Evolutionary conservation across 2,888 invertebrate genomes (phyloP).

Genomic region (Andricus quercusramuli): DNA sequence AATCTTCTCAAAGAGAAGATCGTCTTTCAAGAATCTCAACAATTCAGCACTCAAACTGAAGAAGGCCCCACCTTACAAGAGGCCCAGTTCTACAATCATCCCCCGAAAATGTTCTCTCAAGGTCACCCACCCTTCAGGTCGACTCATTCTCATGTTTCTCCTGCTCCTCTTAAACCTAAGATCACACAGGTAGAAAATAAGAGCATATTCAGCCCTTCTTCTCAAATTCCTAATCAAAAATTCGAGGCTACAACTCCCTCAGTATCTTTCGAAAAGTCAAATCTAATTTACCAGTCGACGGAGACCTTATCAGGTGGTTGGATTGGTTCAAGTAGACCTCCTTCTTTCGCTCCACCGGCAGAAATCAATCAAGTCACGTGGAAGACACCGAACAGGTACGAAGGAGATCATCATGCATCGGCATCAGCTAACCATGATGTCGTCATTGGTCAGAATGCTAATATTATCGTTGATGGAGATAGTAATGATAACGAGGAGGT

Average conservation of each 20-base stretch:
- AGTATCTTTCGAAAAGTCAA: conserved; percentile 83
- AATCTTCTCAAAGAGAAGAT: conserved; percentile 43
- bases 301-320: conserved; percentile 65
- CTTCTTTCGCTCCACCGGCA: conserved; percentile 59
- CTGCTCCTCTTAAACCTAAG: not conserved
- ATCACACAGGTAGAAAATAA: conserved; percentile 61
- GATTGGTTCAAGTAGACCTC: conserved; percentile 56
- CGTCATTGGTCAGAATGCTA: conserved; percentile 66
- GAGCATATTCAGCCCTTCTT: conserved; percentile 53
- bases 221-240: conserved; percentile 51
- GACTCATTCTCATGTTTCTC: not conserved
- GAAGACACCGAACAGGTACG: conserved; percentile 55
- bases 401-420: conserved; percentile 62
- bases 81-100: conserved; percentile 55
- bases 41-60: conserved; percentile 66
- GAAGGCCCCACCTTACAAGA: conserved; percentile 69
- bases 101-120: conserved; percentile 55
- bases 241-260: conserved; percentile 65
- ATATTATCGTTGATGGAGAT: conserved; percentile 69
- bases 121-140: conserved; percentile 45
- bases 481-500: conserved; percentile 65
- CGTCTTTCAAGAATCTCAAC: conserved; percentile 46
- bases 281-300: conserved; percentile 84
- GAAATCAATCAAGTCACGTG: conserved; percentile 62
- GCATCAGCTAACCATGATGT: conserved; percentile 68